A percentile compares a stretch with the other conserved stretches of the same genome.
Evolutionary conservation across 2,113 vertebrate species (phyloP).

Genomic region (Chinchilla lanigera): DNA sequence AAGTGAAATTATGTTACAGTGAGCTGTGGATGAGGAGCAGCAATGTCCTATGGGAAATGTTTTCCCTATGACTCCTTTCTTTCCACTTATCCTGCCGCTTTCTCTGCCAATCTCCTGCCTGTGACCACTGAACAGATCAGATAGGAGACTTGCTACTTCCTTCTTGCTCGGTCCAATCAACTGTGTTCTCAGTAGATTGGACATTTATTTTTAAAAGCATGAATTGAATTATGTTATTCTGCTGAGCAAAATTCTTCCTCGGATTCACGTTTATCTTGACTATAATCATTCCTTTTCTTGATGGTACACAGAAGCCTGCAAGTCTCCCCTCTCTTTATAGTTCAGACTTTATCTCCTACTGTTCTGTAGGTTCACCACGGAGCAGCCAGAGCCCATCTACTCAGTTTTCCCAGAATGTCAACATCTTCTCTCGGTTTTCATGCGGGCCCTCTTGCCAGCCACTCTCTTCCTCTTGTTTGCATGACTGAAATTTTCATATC

Average conservation of each 20-base stretch:
- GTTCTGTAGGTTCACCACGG: fast-evolving
- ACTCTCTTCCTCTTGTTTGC: neutral
- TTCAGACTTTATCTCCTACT: neutral
- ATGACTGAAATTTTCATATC: neutral
- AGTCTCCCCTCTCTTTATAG: fast-evolving
- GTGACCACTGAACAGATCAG: too few relatives aligned
- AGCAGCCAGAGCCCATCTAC: neutral
- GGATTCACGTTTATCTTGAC: neutral
- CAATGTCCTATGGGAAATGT: fast-evolving
- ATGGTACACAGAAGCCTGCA: neutral
- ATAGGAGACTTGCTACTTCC: neutral
- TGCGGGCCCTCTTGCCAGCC: neutral
- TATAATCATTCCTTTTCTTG: neutral
- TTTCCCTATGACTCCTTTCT: neutral
- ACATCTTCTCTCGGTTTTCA: neutral
- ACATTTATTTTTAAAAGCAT: neutral
- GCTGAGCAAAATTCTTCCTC: neutral
- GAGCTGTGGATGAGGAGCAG: too few relatives aligned
- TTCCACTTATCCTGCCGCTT: too few relatives aligned
- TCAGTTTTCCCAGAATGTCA: neutral
- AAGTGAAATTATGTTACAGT: neutral
- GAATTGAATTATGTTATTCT: neutral
- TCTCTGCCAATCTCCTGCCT: neutral
- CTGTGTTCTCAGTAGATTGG: neutral
- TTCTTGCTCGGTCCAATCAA: neutral